Evolutionary conservation across 2,888 invertebrate genomes (phyloP).

Genomic region (Linyphia triangularis): DNA sequence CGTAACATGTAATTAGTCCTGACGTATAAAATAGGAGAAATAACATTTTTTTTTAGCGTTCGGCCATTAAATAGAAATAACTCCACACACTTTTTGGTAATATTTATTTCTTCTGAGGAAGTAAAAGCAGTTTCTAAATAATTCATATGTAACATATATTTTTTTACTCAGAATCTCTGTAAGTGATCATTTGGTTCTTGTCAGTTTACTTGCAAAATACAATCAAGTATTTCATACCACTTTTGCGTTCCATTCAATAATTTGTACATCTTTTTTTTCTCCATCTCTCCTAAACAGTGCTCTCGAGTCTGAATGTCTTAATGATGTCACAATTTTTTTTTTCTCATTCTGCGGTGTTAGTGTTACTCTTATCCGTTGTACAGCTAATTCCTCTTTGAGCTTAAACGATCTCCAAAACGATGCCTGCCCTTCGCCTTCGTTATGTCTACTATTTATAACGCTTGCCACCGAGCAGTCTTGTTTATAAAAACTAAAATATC

Average conservation of each 20-base stretch:
- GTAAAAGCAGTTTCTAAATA: no score
- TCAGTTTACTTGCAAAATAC: no score
- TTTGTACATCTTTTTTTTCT: background rate
- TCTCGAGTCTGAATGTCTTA: background rate
- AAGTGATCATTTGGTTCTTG: no score
- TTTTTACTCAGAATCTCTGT: no score
- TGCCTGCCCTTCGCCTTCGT: constrained; percentile 1
- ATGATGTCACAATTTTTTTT: background rate
- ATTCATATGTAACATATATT: no score
- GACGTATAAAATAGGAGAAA: no score
- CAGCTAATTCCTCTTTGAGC: constrained; percentile 5
- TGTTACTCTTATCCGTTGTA: background rate
- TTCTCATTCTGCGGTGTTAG: background rate
- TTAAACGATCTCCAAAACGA: constrained; percentile 21
- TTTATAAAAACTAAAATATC: constrained; percentile 69
- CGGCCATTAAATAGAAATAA: no score
- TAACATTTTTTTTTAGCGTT: no score
- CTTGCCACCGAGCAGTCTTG: constrained; percentile 19
- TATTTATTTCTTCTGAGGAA: no score
- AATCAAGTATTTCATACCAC: no score
- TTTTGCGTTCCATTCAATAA: background rate
- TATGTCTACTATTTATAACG: constrained; percentile 69
- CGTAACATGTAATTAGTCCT: no score
- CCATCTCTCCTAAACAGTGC: background rate
- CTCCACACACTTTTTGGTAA: no score